Conservation (phyloP, 2,113 vertebrate species). For the Camelus bactrianus region DNA sequence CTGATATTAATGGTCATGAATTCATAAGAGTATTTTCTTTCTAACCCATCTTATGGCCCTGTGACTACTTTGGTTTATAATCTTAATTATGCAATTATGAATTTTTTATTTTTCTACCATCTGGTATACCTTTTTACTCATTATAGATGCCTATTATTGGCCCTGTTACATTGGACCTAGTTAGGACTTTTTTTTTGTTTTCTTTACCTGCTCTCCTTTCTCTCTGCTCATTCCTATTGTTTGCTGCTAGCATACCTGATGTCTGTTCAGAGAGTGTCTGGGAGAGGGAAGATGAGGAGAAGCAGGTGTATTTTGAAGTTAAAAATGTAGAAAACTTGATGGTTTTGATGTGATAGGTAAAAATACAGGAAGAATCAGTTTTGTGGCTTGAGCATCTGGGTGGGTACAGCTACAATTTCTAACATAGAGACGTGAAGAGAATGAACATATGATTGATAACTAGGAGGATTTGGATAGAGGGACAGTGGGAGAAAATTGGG, state of each 20-base stretch:
- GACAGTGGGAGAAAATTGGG: background rate
- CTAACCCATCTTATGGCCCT: background rate
- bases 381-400: background rate
- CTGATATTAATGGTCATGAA: background rate
- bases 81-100: background rate
- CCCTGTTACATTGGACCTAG: background rate
- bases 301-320: background rate
- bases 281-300: background rate
- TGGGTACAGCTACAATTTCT: background rate
- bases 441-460: background rate
- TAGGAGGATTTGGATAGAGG: background rate
- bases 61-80: slow-evolving; percentile 18
- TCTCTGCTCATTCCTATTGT: background rate
- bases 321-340: background rate
- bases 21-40: slow-evolving; percentile 29
- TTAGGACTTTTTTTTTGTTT: background rate
- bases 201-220: background rate
- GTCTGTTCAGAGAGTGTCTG: background rate
- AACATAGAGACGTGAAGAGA: background rate
- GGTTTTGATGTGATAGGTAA: background rate
- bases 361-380: background rate
- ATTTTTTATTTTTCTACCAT: background rate
- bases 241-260: background rate
- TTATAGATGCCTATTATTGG: background rate
- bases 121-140: background rate